Percentiles rank a stretch among this genome's conserved stretches.
These are phyloP conservation scores for Hypotaenidia okinawae DNA, from an alignment of 2,797 vertebrate genomes.

Conservation along the genomic window DNA sequence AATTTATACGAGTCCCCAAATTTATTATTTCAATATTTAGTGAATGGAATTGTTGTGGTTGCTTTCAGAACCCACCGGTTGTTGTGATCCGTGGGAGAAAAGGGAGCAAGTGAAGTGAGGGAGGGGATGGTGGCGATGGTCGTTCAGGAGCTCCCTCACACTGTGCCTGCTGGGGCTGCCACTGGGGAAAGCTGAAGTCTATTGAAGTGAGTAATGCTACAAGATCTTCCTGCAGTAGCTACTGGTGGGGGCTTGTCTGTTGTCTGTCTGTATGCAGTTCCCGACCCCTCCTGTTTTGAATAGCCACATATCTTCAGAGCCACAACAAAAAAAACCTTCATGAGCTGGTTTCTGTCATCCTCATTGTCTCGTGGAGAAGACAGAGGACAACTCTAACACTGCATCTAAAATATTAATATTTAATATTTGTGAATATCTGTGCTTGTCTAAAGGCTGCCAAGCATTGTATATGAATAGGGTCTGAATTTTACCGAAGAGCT, in stretches of 20 bases:
- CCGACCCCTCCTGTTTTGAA: neutral
- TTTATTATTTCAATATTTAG: slow-evolving; percentile 52
- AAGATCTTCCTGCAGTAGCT: neutral
- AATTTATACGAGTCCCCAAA: slow-evolving; percentile 14
- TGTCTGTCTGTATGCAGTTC: neutral
- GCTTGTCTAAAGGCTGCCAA: neutral
- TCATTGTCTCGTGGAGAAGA: neutral
- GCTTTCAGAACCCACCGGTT: neutral
- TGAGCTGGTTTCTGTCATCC: neutral
- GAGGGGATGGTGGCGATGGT: neutral
- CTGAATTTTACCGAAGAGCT: neutral
- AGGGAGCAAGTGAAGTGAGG: neutral
- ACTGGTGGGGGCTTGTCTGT: neutral
- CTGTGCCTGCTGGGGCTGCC: fast-evolving
- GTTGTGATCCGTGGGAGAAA: neutral
- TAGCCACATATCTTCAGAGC: neutral
- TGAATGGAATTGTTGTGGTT: neutral
- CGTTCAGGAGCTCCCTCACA: neutral
- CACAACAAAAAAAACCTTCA: neutral
- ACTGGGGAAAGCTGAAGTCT: neutral
- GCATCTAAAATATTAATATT: neutral
- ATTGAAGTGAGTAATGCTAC: neutral
- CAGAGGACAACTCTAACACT: neutral
- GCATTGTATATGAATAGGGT: neutral
- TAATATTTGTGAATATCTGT: neutral